phyloP scores from a whole-genome alignment of 1,140 invertebrate genomes.

The Neodiprion virginianus region DNA sequence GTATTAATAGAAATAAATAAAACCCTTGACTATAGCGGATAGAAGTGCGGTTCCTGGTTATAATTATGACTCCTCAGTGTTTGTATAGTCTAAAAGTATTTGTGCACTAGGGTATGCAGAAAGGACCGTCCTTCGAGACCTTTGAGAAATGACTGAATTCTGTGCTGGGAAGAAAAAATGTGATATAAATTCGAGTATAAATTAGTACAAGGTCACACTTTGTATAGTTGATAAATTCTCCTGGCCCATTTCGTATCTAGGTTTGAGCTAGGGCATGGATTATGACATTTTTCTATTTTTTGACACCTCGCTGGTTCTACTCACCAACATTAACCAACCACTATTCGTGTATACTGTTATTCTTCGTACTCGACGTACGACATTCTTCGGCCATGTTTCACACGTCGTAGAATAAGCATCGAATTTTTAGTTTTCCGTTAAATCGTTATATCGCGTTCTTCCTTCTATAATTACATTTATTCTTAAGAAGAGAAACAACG shows the following conservation, averaged over 20 bases:
- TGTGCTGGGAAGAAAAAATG: background rate
- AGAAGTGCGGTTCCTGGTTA: background rate
- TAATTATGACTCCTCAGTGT: background rate
- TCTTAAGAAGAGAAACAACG: no score
- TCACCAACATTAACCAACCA: no score
- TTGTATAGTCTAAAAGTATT: background rate
- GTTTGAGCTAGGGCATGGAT: background rate
- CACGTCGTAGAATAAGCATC: no score
- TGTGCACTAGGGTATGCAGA: background rate
- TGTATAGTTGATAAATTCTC: background rate
- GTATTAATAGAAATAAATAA: background rate
- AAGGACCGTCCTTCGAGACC: background rate
- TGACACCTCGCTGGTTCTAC: no score
- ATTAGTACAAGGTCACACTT: background rate
- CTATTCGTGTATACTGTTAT: no score
- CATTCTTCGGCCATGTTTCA: no score
- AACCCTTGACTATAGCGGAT: background rate
- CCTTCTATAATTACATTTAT: no score
- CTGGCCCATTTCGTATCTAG: background rate
- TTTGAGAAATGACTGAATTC: background rate
- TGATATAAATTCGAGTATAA: background rate
- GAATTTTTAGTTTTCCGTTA: no score
- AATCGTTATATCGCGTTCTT: no score
- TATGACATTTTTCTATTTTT: background rate
- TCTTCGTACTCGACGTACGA: no score